Base-by-base conservation (phyloP, 1,140 invertebrate genomes). In the Panagrolaimus sp. region DNA sequence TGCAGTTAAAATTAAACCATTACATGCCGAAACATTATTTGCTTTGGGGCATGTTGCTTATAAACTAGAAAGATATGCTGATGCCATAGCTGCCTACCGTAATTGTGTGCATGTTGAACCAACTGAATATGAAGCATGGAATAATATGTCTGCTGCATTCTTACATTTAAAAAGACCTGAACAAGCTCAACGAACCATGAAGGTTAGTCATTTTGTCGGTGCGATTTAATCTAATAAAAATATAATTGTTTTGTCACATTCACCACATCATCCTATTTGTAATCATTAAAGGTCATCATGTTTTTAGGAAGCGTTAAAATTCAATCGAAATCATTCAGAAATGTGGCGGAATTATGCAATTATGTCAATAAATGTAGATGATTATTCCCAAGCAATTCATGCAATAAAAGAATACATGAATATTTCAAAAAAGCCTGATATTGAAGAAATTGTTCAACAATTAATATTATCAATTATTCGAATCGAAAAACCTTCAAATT, bases 141-240 rank as follows among this genome's bases (percentile, higher is more conserved):
- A 96, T 84, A 97, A 97, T 85, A 85, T 97, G 65, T 91, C 92
- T 11, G 92, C 93, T 82, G 91, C 91, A 4, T 93, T 95, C 75
- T 89, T 93, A 5, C 90, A 92, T 77, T 84, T 91, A 64, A 89
- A 90, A 0, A 89, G 96, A 74, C 95, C 94, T 85, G 84, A 82
- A 79, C 82, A 76, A 25, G 43, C 23, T 20, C 16, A 27, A 13
- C 4, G 72, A 20, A 64, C 45, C 20, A 57, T 57, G 51, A 57
- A 16, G n/a, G 51, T 57, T n/a, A 20, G 51, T 57, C 5, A 4
- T n/a, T 23, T 2, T 4, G 2, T 57, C 7, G 2, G n/a, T n/a
- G 7, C 2, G 7, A 38, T 38, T 7, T 38, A 38, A 38, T 38
- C 31, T 38, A 38, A 38, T 38, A 38, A 38, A 38, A 38, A 38